These are phyloP conservation scores for Mamestra brassicae DNA, from an alignment of 2,888 invertebrate species.

Conservation along the genomic window DNA sequence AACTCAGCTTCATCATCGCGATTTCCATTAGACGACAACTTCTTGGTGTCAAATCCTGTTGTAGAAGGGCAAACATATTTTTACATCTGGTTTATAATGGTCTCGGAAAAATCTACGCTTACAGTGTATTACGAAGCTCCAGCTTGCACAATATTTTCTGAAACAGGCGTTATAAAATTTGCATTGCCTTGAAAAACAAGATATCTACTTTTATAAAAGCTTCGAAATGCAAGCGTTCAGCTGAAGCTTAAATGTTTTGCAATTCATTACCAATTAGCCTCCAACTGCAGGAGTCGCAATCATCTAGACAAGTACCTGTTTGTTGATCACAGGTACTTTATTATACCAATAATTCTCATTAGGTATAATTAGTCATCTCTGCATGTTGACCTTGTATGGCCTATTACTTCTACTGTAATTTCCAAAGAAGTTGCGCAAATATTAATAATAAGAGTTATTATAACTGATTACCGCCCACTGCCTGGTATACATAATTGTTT, in stretches of 20 bases:
- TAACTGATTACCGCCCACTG: conserved; percentile 29
- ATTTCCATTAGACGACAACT: conserved; percentile 85
- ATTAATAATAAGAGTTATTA: conserved; percentile 56
- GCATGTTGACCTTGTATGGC: conserved; percentile 35
- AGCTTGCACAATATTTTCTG: conserved; percentile 24
- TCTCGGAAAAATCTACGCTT: background rate
- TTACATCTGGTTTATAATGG: background rate
- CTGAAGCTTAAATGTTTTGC: conserved; percentile 72
- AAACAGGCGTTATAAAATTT: conserved; percentile 35
- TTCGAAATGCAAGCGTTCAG: conserved; percentile 69
- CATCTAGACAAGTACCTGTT: conserved; percentile 9
- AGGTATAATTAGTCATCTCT: conserved; percentile 24
- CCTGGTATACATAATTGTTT: conserved; percentile 30
- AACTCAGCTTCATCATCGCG: conserved; percentile 94
- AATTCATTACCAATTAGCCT: conserved; percentile 69
- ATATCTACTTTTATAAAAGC: conserved; percentile 60
- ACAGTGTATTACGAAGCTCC: conserved; percentile 43
- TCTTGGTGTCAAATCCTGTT: conserved; percentile 92
- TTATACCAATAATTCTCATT: conserved; percentile 25
- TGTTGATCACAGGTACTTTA: conserved; percentile 16
- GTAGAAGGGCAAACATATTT: conserved; percentile 49
- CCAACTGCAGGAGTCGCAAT: conserved; percentile 11
- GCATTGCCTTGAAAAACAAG: conserved; percentile 21
- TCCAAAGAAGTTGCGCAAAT: conserved; percentile 51
- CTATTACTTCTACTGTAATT: conserved; percentile 45